Evolutionary conservation across 2,797 vertebrate species (phyloP), one percentile per base, ranked within the genome.

Genomic region (Notolabrus celidotus): DNA sequence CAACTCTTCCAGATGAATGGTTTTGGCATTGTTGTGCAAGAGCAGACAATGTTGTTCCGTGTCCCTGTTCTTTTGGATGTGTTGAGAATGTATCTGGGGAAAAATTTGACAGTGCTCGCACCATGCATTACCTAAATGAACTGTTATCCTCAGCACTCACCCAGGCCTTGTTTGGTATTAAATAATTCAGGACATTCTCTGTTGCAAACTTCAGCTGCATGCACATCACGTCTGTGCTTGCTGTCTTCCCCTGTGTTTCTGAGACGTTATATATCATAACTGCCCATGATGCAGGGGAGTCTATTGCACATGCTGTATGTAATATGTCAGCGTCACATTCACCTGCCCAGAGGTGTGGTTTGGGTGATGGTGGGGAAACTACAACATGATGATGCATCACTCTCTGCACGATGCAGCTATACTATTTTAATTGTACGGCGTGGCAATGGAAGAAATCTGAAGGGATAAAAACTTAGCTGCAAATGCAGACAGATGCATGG

Each of bases 151-250:
- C 82, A 67, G 83, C 25, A 20, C 84, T 89, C 74, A 80, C 77
- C 74, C 71, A 79, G 80, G 77, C 85, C 83, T 91, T 86, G 86
- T 90, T 91, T 87, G 78, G 77, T 86, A 70, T 92, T 92, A 81
- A 92, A 93, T 93, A 89, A 93, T 92, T 92, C 87, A 93, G 62
- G 57, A 82, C 59, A 67, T 76, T 86, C 82, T 86, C 83, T 65
- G 78, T 87, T 83, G 84, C 80, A 86, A 84, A 88, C 75, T 79
- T 69, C 65, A 63, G 77, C 70, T 74, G 86, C 83, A 93, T 90
- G 82, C 90, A 75, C 80, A 64, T 84, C 85, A 89, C 84, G 81
- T 92, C 83, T 71, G 38, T 25, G 56, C 77, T 80, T 58, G 70
- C 79, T 53, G 46, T 80, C 76, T 77, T 71, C 80, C 80, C 66